Base-by-base conservation (phyloP, 2,888 invertebrate genomes). In the Archips crataeganus region DNA sequence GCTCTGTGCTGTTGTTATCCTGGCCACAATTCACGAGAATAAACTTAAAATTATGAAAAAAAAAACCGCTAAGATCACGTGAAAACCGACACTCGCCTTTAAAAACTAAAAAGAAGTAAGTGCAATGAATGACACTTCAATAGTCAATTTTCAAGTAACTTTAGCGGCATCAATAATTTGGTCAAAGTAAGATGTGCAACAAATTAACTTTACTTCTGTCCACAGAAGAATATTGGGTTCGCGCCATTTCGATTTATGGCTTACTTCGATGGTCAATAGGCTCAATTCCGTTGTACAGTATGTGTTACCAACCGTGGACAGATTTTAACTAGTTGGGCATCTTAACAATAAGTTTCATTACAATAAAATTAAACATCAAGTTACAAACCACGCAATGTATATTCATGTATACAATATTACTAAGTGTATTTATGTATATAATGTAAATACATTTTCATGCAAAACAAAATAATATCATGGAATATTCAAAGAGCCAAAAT, bases 401-500 rank as follows among this genome's bases (percentile, higher is more conserved):
- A 92, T 91, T 91, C 89, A 90, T 92, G 93, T 93, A 94, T 95
- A 94, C 92, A 90, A 94, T 87, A 85, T 92, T 91, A 94, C 92
- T 94, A 94, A 92, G 91, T 93, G 90, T 94, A 91, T 87, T 82
- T 86, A 87, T 93, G 89, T 93, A 91, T 94, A 93, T 93, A 92
- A 93, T 94, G 92, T 94, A 94, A 94, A 94, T 94, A 94, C 93
- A 92, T 91, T 93, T 94, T 93, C 89, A 92, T 92, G 92, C 94
- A 93, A 84, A 94, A 91, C 90, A 91, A 90, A 93, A 92, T 93
- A 94, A 94, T 94, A 94, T 94, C 94, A 94, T 93, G 93, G 92
- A 94, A 94, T 93, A 93, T 94, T 94, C 92, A 94, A 94, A 94
- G 94, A 94, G 94, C 94, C 93, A 93, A 94, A 94, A 93, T 92